Conservation (phyloP, 2,888 invertebrate species). For the Drepanosiphum platanoidis region DNA sequence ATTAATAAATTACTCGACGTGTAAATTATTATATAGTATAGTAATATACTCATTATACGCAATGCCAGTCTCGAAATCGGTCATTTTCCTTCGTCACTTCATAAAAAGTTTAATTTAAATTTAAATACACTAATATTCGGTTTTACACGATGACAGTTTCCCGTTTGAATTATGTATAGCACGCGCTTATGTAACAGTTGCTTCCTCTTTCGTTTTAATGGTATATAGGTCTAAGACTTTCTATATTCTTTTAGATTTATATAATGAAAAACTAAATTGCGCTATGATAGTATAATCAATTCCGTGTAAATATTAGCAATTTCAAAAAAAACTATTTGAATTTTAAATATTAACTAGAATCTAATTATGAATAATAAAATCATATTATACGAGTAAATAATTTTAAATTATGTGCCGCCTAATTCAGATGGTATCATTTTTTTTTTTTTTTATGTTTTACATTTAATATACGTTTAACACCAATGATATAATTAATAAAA, state of each 20-base stretch:
- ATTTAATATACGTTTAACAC: no score
- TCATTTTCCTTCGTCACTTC: conserved; percentile 1
- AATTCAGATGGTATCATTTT: no score
- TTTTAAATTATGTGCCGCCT: no score
- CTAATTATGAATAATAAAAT: background rate
- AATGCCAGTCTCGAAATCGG: background rate
- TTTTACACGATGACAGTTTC: conserved; percentile 18
- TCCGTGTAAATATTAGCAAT: no score
- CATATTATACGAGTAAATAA: background rate
- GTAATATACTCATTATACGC: background rate
- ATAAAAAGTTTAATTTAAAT: conserved; percentile 28
- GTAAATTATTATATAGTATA: background rate
- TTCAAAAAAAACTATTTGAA: no score
- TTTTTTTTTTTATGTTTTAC: no score
- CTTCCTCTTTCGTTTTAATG: background rate
- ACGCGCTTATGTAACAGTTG: background rate
- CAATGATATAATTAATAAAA: no score
- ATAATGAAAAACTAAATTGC: background rate
- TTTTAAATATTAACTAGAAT: background rate
- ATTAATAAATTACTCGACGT: background rate
- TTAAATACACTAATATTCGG: background rate
- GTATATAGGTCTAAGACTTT: background rate
- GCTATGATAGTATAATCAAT: background rate
- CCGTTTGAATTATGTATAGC: background rate
- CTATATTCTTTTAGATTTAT: background rate